Evolutionary conservation across 2,113 vertebrate genomes (phyloP).

Genomic region (Elanus axillaris): DNA sequence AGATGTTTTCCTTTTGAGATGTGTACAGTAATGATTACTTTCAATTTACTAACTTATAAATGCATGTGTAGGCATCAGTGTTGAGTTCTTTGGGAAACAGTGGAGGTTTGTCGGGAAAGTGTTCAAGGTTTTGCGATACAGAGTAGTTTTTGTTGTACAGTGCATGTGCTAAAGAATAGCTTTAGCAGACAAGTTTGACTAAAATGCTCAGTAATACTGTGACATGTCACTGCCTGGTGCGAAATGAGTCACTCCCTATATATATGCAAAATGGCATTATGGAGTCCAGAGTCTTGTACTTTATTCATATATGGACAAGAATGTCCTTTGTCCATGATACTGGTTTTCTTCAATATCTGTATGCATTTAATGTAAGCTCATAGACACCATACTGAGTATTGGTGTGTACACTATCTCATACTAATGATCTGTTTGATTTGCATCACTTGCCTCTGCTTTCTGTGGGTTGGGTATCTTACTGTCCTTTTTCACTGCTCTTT

Average conservation of each 20-base stretch:
- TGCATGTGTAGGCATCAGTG: background rate
- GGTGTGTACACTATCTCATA: background rate
- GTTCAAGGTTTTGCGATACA: constrained; percentile 40
- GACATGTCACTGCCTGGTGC: constrained; percentile 69
- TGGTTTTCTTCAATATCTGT: constrained; percentile 6
- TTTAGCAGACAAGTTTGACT: constrained; percentile 33
- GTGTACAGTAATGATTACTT: background rate
- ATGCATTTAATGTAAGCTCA: background rate
- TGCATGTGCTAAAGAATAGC: constrained; percentile 23
- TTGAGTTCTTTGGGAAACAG: constrained; percentile 25
- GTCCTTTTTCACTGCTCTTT: background rate
- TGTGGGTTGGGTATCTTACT: background rate
- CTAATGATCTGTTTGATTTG: background rate
- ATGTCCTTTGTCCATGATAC: constrained; percentile 43
- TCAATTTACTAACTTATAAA: background rate
- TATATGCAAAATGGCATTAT: constrained; percentile 53
- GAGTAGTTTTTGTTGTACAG: constrained; percentile 62
- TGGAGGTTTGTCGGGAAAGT: constrained; percentile 37
- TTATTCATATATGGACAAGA: constrained; percentile 61
- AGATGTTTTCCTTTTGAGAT: background rate
- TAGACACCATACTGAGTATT: background rate
- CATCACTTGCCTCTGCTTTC: background rate
- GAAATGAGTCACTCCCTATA: constrained; percentile 50
- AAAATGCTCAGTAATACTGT: constrained; percentile 5
- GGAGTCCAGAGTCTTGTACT: constrained; percentile 28